Conservation (phyloP, 1,140 invertebrate species). For the Drosophila ercepeae region DNA sequence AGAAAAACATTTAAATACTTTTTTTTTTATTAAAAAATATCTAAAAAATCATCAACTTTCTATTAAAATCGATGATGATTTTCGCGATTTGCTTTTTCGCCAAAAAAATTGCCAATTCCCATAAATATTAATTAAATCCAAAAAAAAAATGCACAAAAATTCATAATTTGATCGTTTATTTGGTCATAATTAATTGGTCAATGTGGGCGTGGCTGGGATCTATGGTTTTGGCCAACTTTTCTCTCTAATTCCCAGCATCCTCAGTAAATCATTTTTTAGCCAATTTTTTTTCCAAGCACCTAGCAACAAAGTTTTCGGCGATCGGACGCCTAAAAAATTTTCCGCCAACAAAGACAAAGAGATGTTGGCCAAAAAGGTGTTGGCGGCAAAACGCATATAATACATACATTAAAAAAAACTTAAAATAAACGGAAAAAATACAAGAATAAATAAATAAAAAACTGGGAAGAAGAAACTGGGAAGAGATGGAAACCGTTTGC, state of each 20-base stretch:
- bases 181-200: not conserved
- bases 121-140: not conserved
- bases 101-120: no score
- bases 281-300: conserved; percentile 17
- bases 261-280: conserved; percentile 11
- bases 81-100: no score
- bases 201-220: not conserved
- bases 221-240: conserved; percentile 12
- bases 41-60: no score
- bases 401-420: no score
- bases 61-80: no score
- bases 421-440: not conserved
- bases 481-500: conserved; percentile 53
- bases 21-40: not conserved
- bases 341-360: conserved; percentile 39
- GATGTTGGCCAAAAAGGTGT: conserved; percentile 19
- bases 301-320: conserved; percentile 37
- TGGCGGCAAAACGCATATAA: conserved; percentile 25
- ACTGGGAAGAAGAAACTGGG: conserved; percentile 15
- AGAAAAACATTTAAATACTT: no score
- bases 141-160: not conserved
- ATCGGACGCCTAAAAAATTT: conserved; percentile 61
- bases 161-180: not conserved
- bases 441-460: conserved; percentile 12
- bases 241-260: conserved; percentile 2